Conservation (phyloP, 1,140 invertebrate genomes). For the Drosophila teissieri region DNA sequence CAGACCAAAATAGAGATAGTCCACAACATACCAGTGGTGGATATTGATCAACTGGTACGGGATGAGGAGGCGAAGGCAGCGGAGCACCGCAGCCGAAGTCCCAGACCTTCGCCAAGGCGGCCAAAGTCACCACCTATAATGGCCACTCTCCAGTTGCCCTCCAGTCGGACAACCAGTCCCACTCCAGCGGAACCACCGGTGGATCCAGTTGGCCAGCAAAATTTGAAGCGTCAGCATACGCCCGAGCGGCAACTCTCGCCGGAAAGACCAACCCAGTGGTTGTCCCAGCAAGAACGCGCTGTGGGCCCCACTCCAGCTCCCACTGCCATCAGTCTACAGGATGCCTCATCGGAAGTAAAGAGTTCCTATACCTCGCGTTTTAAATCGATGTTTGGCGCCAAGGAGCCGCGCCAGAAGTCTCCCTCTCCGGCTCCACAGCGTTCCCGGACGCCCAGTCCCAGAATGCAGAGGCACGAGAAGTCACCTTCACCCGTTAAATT, state of each 20-base stretch:
- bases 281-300: constrained; percentile 9
- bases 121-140: constrained; percentile 62
- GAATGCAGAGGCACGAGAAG: constrained; percentile 54
- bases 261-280: constrained; percentile 48
- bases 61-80: constrained; percentile 62
- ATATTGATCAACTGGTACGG: constrained; percentile 64
- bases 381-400: constrained; percentile 71
- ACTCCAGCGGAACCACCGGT: constrained; percentile 6
- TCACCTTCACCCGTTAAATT: constrained; percentile 64
- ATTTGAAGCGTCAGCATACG: constrained; percentile 72
- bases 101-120: constrained; percentile 59
- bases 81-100: constrained; percentile 70
- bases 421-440: constrained; percentile 54
- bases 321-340: constrained; percentile 33
- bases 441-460: constrained; percentile 49
- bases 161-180: constrained; percentile 53
- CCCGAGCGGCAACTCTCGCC: constrained; percentile 66
- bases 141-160: constrained; percentile 59
- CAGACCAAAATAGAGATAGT: constrained; percentile 70
- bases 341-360: constrained; percentile 63
- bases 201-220: constrained; percentile 16
- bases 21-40: constrained; percentile 58
- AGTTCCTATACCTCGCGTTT: constrained; percentile 69
- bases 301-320: constrained; percentile 8
- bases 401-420: constrained; percentile 55